Evolutionary conservation across 2,797 vertebrate species (phyloP), one percentile per base, ranked within the genome.

Genomic region (Halcyon smyrnensis): DNA sequence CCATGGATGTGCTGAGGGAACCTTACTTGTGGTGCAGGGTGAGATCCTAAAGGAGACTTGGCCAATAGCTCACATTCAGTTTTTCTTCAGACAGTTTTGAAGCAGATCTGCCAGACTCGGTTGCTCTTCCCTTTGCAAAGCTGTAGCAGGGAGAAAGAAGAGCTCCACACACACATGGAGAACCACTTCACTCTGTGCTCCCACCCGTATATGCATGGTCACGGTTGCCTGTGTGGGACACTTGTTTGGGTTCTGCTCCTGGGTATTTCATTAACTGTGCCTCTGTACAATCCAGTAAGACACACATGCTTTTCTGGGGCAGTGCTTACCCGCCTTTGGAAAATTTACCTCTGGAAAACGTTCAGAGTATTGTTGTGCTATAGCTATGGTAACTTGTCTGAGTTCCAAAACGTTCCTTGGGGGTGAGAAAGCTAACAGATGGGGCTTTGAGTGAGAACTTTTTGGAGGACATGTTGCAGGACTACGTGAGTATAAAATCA

Each of bases 141-240:
- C 13, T 63, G 19, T 45, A 30, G 5, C 5, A 9, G 9, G 39
- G 48, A 50, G 27, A 63, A 68, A 6, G 71, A 84, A 74, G 51
- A 64, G 46, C 37, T 87, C 56, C 36, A 17, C 12, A 11, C 0
- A 0, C 50, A 19, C 45, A 24, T 1, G 0, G 37, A 81, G 73
- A 88, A 50, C 2, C 28, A 7, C 16, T 54, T 69, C 1, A 0
- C 11, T 65, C 34, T 62, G 39, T 64, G 65, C 17, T 89, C n/a
- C 32, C 51, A 39, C 9, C 18, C 2, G 0, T 12, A 64, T 11
- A 5, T 23, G 28, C 32, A 5, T 8, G 15, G 32, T 60, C 83
- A 36, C 59, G 8, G 27, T 24, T 85, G 73, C 27, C 50, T 43
- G 13, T 4, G n/a, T 19, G n/a, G 50, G 50, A 34, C 16, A 0